Base-by-base conservation (phyloP, 1,140 invertebrate species). In the Adoxophyes honmai region DNA sequence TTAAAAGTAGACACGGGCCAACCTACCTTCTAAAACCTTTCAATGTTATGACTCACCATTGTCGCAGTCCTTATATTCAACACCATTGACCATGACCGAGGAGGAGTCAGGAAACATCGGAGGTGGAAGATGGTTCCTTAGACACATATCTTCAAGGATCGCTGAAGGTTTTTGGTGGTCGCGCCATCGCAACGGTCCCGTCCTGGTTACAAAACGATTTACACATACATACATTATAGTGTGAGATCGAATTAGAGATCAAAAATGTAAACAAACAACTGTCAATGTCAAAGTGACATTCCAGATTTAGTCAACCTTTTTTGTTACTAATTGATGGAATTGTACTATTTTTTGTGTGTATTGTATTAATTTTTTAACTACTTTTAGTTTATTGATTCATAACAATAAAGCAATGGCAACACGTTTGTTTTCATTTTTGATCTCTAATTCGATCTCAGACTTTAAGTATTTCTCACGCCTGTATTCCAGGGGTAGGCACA, bases 141-240 rank as follows among this genome's bases (percentile, higher is more conserved):
- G 90, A 73, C 96, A 97, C 0, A 97, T 70, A 14, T 93, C 91
- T 18, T 91, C 86, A 3, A 98, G 83, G 62, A 97, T 95, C 65
- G 92, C 91, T 0, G 91, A 93, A 3, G 96, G 96, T 73, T 92
- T 94, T 53, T 92, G 78, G 0, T 90, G 89, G 79, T 97, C 95
- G 21, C 96, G 89, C 96, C 96, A 98, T 18, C 90, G 88, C 68
- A 94, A 94, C 64, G 94, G 95, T 1, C 96, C 96, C 0, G 62
- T 75, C 42, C 91, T 92, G 56, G 10, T 71, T 54, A 57, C 44
- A 53, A 67, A 7, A 37, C 11, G 14, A 11, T 14, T 48, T 42
- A 28, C 21, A 42, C 37, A 52, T 13, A 57, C 39, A 33, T n/a
- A n/a, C n/a, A n/a, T n/a, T n/a, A n/a, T n/a, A n/a, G n/a, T n/a